Evolutionary conservation across 2,888 invertebrate genomes (phyloP).

Genomic region (Trissonchulus sp.): DNA sequence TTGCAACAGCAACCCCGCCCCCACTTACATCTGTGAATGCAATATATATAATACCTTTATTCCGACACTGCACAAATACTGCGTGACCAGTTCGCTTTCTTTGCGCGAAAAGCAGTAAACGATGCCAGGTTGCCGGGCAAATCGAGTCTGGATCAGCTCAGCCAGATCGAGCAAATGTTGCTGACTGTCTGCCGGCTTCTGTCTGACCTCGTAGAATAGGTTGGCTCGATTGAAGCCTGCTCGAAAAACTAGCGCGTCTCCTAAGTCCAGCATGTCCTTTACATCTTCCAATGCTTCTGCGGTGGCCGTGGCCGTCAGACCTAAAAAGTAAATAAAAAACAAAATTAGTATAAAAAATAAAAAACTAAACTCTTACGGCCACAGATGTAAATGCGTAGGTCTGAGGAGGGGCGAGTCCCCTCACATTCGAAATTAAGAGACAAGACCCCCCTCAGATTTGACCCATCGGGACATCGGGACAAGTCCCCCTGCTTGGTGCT

Average conservation of each 20-base stretch:
- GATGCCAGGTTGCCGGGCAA: constrained; percentile 71
- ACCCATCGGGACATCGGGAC: too few relatives aligned
- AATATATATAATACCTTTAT: too few relatives aligned
- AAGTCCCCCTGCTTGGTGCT: too few relatives aligned
- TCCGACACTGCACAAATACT: constrained; percentile 36
- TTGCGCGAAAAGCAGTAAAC: constrained; percentile 68
- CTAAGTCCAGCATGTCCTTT: constrained; percentile 75
- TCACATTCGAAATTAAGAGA: too few relatives aligned
- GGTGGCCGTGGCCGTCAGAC: constrained; percentile 85
- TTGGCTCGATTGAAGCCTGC: constrained; percentile 84
- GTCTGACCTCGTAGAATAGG: constrained; percentile 68
- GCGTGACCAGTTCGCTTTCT: constrained; percentile 45
- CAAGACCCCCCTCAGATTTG: too few relatives aligned
- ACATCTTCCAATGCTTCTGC: constrained; percentile 74
- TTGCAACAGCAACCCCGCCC: too few relatives aligned
- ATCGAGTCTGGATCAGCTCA: constrained; percentile 57
- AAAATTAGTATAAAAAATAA: too few relatives aligned
- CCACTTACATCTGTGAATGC: too few relatives aligned
- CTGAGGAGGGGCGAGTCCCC: too few relatives aligned
- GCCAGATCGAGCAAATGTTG: constrained; percentile 40
- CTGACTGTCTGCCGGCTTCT: constrained; percentile 37
- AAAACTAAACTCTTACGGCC: too few relatives aligned
- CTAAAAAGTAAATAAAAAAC: too few relatives aligned
- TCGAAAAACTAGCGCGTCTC: constrained; percentile 70
- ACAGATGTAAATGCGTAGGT: too few relatives aligned